Base-by-base conservation (phyloP, 2,113 vertebrate genomes). In the Phaetusa simplex region DNA sequence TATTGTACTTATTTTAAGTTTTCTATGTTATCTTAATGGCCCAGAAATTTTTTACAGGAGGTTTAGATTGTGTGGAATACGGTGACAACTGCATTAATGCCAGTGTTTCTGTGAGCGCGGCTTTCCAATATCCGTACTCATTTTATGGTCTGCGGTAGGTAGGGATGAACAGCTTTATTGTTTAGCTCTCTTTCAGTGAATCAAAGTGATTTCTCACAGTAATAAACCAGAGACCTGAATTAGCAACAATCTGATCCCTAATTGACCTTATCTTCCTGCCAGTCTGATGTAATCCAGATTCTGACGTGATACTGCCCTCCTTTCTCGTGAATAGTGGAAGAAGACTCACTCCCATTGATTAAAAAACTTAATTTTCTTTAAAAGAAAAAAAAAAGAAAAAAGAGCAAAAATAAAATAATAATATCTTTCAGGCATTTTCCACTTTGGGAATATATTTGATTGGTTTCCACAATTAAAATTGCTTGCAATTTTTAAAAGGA, bases 171-270 rank as follows among this genome's bases (percentile, higher is more conserved):
- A 77, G 66, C 53, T 95, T 85, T 80, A 89, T 70, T 38, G 53
- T 90, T 94, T 76, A 77, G 49, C 73, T 94, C 78, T 95, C 64
- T 78, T 55, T 59, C 36, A 86, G 81, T 80, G 89, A 95, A 82
- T 87, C 93, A 56, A 80, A 83, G 49, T 92, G 87, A 91, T 95
- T 90, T 80, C 76, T 87, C 42, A 43, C 70, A 72, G 93, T 88
- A 93, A 93, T 94, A 95, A 95, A 91, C 18, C 30, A 70, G 79
- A 93, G 81, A 91, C 32, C 78, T 88, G 89, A 96, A 96, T 88
- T 94, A 95, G 93, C 87, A 90, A 94, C 93, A 92, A 83, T 96
- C 87, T 92, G 89, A 95, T 92, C 94, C 91, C 72, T 86, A 88
- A 92, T 62, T 94, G 95, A 96, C 91, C 83, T 93, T 86, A 76